Percentiles rank a stretch among this genome's conserved stretches.
These are phyloP conservation scores for Leptodactylus fuscus DNA, from an alignment of 2,113 vertebrate genomes.

Conservation along the genomic window DNA sequence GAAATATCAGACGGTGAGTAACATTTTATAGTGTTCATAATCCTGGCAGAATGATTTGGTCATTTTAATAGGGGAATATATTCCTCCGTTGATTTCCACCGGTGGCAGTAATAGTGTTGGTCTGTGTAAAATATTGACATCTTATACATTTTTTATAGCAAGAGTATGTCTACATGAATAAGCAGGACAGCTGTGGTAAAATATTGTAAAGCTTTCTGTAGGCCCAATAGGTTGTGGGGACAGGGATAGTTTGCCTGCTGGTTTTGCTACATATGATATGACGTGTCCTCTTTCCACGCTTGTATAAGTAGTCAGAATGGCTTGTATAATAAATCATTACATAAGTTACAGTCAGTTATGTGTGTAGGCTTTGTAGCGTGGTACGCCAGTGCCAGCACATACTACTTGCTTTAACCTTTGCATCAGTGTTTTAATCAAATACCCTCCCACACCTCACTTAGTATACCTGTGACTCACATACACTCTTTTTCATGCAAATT, in stretches of 20 bases:
- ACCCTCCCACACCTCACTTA: constrained; percentile 1
- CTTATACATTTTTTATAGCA: neutral
- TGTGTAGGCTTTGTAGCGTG: neutral
- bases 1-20: neutral
- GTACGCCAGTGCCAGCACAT: neutral
- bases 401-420: constrained; percentile 16
- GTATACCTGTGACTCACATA: constrained; percentile 35
- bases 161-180: neutral
- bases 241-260: neutral
- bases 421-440: constrained; percentile 29
- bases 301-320: neutral
- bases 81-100: neutral
- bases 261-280: neutral
- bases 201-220: neutral
- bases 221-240: neutral
- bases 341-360: neutral
- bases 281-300: neutral
- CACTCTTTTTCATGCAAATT: constrained; percentile 40
- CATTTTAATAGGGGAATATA: neutral
- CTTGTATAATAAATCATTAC: neutral
- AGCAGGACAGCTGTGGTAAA: neutral
- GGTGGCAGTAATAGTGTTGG: neutral
- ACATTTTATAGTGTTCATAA: neutral
- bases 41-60: neutral
- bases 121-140: neutral